These are phyloP conservation scores for Herpailurus yagouaroundi DNA, from an alignment of 2,113 vertebrate genomes.

Conservation along the genomic window DNA sequence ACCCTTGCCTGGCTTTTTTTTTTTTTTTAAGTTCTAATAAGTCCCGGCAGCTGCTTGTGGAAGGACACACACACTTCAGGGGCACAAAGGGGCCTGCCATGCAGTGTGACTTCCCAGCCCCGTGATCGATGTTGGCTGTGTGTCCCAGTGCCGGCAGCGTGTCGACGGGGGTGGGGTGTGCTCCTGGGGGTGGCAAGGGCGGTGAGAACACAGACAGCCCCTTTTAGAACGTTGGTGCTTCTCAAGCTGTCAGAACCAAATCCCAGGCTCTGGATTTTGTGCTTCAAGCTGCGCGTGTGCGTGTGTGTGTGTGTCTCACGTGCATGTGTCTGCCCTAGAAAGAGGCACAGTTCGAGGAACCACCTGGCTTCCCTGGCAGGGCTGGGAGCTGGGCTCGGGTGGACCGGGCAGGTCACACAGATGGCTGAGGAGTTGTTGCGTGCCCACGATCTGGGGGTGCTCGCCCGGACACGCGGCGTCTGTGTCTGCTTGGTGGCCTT, in stretches of 20 bases:
- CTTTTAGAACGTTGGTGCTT: rapidly evolving
- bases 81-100: conserved; percentile 82
- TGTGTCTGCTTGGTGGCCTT: rapidly evolving
- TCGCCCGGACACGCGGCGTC: rapidly evolving
- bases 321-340: rapidly evolving
- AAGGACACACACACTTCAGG: conserved; percentile 78
- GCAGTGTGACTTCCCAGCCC: conserved; percentile 78
- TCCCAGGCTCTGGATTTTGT: not conserved
- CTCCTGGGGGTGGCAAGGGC: not conserved
- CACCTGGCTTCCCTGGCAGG: not conserved
- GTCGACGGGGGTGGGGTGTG: conserved; percentile 61
- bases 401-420: not conserved
- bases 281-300: too few relatives aligned
- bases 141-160: conserved; percentile 60
- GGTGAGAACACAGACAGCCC: not conserved
- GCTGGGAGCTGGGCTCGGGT: rapidly evolving
- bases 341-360: not conserved
- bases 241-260: not conserved
- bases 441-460: rapidly evolving
- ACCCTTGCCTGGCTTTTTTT: not conserved
- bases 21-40: conserved; percentile 80
- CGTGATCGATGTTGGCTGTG: conserved; percentile 78
- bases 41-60: conserved; percentile 84
- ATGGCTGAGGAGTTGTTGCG: not conserved
- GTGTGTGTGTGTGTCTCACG: too few relatives aligned